These are phyloP conservation scores for Gisinianus flammeolus DNA, from an alignment of 2,888 invertebrate species.

Conservation along the genomic window DNA sequence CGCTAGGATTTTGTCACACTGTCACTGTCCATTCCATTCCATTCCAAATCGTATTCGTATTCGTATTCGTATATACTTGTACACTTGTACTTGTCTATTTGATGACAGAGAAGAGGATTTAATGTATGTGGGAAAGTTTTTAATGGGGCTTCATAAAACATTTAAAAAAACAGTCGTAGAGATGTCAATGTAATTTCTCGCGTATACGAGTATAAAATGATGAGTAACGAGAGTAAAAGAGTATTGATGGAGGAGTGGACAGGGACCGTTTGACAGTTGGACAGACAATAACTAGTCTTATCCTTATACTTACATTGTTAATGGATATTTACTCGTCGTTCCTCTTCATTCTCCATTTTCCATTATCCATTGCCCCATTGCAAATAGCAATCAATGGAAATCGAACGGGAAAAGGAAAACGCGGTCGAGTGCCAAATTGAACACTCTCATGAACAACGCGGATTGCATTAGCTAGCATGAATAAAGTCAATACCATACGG, in stretches of 20 bases:
- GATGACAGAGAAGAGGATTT: conserved; percentile 10
- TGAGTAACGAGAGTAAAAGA: not conserved
- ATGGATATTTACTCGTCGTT: not conserved
- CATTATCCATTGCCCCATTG: not conserved
- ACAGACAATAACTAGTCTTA: not conserved
- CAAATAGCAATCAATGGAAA: no score
- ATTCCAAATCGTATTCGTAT: not conserved
- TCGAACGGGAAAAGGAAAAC: no score
- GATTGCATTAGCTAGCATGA: no score
- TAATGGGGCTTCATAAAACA: conserved; percentile 36
- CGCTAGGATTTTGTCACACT: not conserved
- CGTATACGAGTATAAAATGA: not conserved
- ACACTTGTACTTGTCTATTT: not conserved
- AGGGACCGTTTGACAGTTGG: not conserved
- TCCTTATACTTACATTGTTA: not conserved
- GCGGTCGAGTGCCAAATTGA: no score
- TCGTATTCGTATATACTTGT: not conserved
- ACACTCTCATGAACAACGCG: no score
- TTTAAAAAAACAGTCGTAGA: conserved; percentile 8
- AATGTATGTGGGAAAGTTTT: conserved; percentile 40
- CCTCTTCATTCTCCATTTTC: not conserved
- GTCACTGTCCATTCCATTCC: not conserved
- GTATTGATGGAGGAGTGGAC: not conserved
- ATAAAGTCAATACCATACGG: no score
- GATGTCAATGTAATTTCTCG: conserved; percentile 14